Base-by-base conservation (phyloP, 2,888 invertebrate species). In the Mesorhabditis belari region DNA sequence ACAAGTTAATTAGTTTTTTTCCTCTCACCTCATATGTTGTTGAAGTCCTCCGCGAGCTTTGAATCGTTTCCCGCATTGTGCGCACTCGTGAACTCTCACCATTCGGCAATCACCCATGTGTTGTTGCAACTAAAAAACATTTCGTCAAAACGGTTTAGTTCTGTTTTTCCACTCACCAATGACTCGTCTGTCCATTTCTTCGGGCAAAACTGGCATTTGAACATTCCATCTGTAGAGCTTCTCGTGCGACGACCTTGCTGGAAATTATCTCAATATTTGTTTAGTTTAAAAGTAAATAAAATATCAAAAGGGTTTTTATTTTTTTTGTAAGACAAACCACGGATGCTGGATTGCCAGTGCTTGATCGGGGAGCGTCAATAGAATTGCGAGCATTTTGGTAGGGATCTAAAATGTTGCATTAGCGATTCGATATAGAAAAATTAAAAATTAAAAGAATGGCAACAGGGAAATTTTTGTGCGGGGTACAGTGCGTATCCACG, bases 31-130 rank as follows among this genome's bases (percentile, higher is more conserved):
- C 64, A 70, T 70, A 67, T 79, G 79, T 61, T 79, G 79, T 53
- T 77, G 77, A 5, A 79, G 70, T 3, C 79, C 79, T 4, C 80
- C 77, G 6, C 77, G 70, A 4, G 79, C 77, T 63, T 73, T 73
- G 67, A 73, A 72, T 12, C 77, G 66, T 59, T 77, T 77, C 5
- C 70, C 70, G 55, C 79, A 79, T 12, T 68, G 69, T 21, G 63
- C 57, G 59, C 79, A 79, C 51, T 73, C 73, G 68, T 77, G 77
- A 17, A 65, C 53, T 9, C 79, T 65, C 24, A 71, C 62, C 58
- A 68, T 23, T 5, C 72, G 72, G 57, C 79, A 79, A 19, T 75
- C 76, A 21, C 58, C 60, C 70, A 74, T 74, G 67, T 79, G 79
- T 4, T 60, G 55, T 29, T 76, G 68, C 44, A 76, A 64, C 78